phyloP scores from a whole-genome alignment of 2,797 vertebrate genomes.

The Percopsis omiscomaycus region DNA sequence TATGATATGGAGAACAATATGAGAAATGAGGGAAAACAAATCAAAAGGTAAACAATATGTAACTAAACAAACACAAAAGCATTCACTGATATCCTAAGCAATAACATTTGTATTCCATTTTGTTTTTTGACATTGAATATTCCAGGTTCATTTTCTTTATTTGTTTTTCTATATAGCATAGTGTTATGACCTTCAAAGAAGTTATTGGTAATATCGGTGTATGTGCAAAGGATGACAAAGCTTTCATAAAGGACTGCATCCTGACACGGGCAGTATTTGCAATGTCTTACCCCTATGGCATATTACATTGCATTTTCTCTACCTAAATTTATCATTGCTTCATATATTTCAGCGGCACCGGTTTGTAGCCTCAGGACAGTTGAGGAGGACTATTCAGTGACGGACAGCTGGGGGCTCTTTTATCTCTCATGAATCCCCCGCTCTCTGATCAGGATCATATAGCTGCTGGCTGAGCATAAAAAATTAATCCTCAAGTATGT shows the following conservation, averaged over 20 bases:
- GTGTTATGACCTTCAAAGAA: background rate
- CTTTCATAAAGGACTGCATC: background rate
- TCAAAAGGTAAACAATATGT: background rate
- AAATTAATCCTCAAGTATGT: conserved; percentile 3
- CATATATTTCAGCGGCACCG: conserved; percentile 22
- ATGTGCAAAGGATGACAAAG: background rate
- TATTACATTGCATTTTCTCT: conserved; percentile 9
- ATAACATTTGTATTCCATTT: too few species aligned
- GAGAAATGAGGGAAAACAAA: background rate
- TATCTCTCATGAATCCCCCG: conserved; percentile 28
- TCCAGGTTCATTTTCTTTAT: background rate
- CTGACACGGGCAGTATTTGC: background rate
- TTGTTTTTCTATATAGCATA: conserved; percentile 3
- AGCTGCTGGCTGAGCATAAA: conserved; percentile 3
- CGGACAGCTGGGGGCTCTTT: conserved; percentile 26
- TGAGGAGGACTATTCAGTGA: conserved; percentile 22
- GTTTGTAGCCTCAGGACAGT: conserved; percentile 13
- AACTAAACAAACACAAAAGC: too few species aligned
- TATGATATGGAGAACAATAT: conserved; percentile 12
- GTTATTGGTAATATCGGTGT: background rate
- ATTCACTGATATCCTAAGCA: too few species aligned
- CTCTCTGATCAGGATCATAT: conserved; percentile 32
- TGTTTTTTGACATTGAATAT: conserved; percentile 1
- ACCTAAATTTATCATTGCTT: conserved; percentile 25
- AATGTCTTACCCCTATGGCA: background rate